Evolutionary conservation across 2,888 invertebrate species (phyloP).

Genomic region (Parthenolecanium corni): DNA sequence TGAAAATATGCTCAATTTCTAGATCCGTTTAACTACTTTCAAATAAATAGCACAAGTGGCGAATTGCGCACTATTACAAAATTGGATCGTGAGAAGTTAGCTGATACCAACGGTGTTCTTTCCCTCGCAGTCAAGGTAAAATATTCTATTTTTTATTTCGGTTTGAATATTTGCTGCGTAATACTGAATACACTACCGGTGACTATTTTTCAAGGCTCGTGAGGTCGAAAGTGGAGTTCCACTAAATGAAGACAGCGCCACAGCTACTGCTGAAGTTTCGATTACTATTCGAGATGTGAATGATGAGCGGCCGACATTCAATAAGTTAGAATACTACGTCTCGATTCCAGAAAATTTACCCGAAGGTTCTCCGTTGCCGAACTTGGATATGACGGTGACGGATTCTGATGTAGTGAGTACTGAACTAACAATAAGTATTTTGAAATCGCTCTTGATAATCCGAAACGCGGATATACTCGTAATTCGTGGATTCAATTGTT

Average conservation of each 20-base stretch:
- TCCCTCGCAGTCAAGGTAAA: constrained; percentile 60
- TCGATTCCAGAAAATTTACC: constrained; percentile 72
- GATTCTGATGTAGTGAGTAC: constrained; percentile 70
- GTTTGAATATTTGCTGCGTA: not conserved
- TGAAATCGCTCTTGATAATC: too few species aligned
- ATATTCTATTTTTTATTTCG: not conserved
- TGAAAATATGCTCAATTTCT: constrained; percentile 22
- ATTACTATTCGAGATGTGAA: constrained; percentile 80
- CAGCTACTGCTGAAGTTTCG: constrained; percentile 59
- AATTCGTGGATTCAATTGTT: too few species aligned
- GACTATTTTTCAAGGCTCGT: constrained; percentile 47
- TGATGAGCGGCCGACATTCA: constrained; percentile 76
- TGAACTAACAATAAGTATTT: too few species aligned
- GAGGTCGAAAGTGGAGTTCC: constrained; percentile 64
- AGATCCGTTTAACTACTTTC: constrained; percentile 83
- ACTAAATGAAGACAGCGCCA: constrained; percentile 54
- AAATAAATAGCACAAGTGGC: constrained; percentile 64
- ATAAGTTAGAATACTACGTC: constrained; percentile 65
- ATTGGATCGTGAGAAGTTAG: constrained; percentile 70
- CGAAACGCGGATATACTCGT: too few species aligned
- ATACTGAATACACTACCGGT: too few species aligned
- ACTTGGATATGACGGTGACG: constrained; percentile 70
- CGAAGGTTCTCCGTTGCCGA: constrained; percentile 65
- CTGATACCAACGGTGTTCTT: constrained; percentile 66
- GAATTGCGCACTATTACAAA: constrained; percentile 72